phyloP scores from a whole-genome alignment of 2,888 invertebrate species.

The Imbricaverruca yamaguchii region DNA sequence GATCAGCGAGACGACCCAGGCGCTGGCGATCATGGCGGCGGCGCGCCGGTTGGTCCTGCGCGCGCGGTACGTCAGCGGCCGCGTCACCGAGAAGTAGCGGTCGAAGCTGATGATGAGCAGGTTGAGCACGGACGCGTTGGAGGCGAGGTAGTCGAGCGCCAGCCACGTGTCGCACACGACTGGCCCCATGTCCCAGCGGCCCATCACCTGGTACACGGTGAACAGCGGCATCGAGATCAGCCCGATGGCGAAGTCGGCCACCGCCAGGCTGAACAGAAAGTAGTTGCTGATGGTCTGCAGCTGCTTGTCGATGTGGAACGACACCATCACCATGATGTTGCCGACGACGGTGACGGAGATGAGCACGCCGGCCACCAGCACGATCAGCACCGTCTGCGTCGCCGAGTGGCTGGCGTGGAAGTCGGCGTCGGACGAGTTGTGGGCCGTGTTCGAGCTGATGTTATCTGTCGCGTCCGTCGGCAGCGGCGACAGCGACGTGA shows the following conservation, averaged over 20 bases:
- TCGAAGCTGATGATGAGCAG: slow-evolving; percentile 97
- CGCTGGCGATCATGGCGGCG: slow-evolving; percentile 46
- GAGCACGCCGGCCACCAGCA: slow-evolving; percentile 67
- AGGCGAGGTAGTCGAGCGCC: slow-evolving; percentile 92
- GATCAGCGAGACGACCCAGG: slow-evolving; percentile 48
- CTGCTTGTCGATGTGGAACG: slow-evolving; percentile 97
- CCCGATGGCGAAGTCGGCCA: slow-evolving; percentile 95
- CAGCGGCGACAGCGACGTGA: too few relatives aligned
- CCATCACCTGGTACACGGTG: slow-evolving; percentile 84
- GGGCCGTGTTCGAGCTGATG: too few relatives aligned
- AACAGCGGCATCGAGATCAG: slow-evolving; percentile 96
- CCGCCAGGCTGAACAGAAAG: slow-evolving; percentile 91
- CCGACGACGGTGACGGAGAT: slow-evolving; percentile 85
- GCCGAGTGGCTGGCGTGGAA: background rate
- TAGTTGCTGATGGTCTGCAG: slow-evolving; percentile 98
- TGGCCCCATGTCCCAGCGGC: slow-evolving; percentile 92
- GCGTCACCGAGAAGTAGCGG: slow-evolving; percentile 57
- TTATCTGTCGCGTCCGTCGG: too few relatives aligned
- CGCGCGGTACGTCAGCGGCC: slow-evolving; percentile 49
- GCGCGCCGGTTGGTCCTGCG: slow-evolving; percentile 47
- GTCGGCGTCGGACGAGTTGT: too few relatives aligned
- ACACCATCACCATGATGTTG: slow-evolving; percentile 96
- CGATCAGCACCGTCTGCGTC: slow-evolving; percentile 46
- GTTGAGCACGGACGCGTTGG: slow-evolving; percentile 96
- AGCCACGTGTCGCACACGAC: slow-evolving; percentile 93